Evolutionary conservation across 2,888 invertebrate species (phyloP).

Genomic region (Pyrrhosoma nymphula): DNA sequence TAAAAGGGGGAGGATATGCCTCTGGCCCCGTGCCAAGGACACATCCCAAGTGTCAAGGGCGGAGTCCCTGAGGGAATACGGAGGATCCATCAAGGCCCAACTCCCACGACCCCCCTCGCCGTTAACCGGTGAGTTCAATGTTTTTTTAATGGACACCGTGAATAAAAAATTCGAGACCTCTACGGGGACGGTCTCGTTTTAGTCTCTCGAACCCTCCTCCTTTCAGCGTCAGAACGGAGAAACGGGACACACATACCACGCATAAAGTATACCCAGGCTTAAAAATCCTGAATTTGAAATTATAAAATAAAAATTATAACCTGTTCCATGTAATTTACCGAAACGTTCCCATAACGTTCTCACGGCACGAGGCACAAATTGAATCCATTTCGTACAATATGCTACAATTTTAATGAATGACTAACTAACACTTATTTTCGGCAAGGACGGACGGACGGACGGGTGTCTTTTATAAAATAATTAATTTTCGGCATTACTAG

Average conservation of each 20-base stretch:
- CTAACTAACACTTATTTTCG: no score
- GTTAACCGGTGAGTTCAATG: constrained; percentile 44
- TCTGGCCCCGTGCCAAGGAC: constrained; percentile 51
- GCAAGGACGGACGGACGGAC: no score
- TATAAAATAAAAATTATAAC: background rate
- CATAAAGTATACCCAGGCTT: background rate
- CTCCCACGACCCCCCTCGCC: background rate
- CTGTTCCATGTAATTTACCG: background rate
- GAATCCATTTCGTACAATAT: background rate
- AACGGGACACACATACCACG: background rate
- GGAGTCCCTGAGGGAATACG: background rate
- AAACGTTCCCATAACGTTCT: background rate
- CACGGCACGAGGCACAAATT: background rate
- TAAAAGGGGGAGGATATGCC: background rate
- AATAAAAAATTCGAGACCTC: constrained; percentile 22
- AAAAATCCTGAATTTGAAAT: background rate
- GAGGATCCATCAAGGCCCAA: background rate
- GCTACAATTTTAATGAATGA: no score
- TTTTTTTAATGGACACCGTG: constrained; percentile 55
- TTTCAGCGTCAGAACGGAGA: no score
- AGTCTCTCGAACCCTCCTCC: background rate
- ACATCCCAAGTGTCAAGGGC: constrained; percentile 49
- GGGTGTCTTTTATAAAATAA: no score
- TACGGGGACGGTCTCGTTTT: background rate
- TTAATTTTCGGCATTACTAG: no score